Evolutionary conservation across 1,140 invertebrate genomes (phyloP).

Genomic region (Sweltsa coloradensis): DNA sequence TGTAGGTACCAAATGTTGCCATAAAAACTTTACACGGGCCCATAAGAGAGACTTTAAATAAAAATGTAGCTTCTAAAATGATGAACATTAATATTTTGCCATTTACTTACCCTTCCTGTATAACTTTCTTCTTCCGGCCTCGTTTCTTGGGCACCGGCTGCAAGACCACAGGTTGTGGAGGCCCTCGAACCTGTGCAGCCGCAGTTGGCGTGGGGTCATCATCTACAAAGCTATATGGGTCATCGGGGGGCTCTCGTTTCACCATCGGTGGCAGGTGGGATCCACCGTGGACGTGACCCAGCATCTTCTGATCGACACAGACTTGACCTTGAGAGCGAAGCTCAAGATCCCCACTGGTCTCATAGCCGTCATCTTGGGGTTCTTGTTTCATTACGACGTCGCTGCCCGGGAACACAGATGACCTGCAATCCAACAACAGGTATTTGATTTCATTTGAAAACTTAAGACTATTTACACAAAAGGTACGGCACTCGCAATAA

Average conservation of each 20-base stretch:
- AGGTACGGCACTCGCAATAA: too few relatives aligned
- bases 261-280: constrained; percentile 30
- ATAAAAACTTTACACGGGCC: too few relatives aligned
- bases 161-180: constrained; percentile 29
- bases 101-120: constrained; percentile 28
- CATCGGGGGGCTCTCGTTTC: constrained; percentile 50
- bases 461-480: neutral
- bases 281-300: constrained; percentile 6
- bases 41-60: too few relatives aligned
- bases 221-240: constrained; percentile 72
- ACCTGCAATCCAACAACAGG: too few relatives aligned
- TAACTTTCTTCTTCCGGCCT: constrained; percentile 65
- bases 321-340: constrained; percentile 26
- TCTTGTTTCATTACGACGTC: constrained; percentile 57
- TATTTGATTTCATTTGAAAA: neutral
- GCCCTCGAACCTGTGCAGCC: constrained; percentile 9
- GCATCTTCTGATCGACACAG: constrained; percentile 14
- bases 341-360: constrained; percentile 68
- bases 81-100: neutral
- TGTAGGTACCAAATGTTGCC: too few relatives aligned
- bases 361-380: constrained; percentile 72
- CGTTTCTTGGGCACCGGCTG: constrained; percentile 62
- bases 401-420: constrained; percentile 13
- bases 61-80: too few relatives aligned
- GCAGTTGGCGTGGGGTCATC: constrained; percentile 37